Conservation (phyloP, 1,140 invertebrate genomes). For the Drosophila ohnishii region DNA sequence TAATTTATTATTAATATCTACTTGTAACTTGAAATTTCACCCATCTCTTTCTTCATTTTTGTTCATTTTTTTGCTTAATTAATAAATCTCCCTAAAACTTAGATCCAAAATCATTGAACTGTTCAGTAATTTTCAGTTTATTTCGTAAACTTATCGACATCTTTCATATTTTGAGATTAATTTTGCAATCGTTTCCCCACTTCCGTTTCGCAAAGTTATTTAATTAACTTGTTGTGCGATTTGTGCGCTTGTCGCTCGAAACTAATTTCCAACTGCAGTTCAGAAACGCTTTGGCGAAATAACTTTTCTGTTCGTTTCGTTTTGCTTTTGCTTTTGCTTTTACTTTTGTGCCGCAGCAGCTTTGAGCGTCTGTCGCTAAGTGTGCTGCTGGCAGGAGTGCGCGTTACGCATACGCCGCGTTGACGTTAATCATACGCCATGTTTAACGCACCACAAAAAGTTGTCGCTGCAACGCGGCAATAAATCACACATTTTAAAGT, state of each 20-base stretch:
- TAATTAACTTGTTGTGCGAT: conserved; percentile 45
- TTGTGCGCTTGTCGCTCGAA: conserved; percentile 40
- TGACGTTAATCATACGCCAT: conserved; percentile 81
- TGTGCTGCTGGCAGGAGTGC: conserved; percentile 33
- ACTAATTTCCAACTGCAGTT: conserved; percentile 53
- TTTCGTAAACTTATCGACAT: conserved; percentile 7
- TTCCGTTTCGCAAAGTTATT: conserved; percentile 34
- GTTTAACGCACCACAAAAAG: conserved; percentile 67
- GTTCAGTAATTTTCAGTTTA: not conserved
- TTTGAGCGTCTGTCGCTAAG: conserved; percentile 40
- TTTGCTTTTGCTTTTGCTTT: conserved; percentile 5
- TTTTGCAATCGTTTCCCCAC: conserved; percentile 17
- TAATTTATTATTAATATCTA: too few species aligned
- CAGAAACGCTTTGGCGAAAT: conserved; percentile 32
- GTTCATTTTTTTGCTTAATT: not conserved
- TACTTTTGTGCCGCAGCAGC: conserved; percentile 12
- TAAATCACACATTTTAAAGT: conserved; percentile 74
- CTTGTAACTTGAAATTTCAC: too few species aligned
- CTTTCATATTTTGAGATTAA: conserved; percentile 8
- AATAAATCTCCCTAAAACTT: not conserved
- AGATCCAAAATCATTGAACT: not conserved
- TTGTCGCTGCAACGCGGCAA: conserved; percentile 55
- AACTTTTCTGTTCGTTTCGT: conserved; percentile 33
- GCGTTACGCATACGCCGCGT: conserved; percentile 70
- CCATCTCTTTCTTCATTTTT: too few species aligned